Base-by-base conservation (phyloP, 2,113 vertebrate species). In the Corythaixoides concolor region DNA sequence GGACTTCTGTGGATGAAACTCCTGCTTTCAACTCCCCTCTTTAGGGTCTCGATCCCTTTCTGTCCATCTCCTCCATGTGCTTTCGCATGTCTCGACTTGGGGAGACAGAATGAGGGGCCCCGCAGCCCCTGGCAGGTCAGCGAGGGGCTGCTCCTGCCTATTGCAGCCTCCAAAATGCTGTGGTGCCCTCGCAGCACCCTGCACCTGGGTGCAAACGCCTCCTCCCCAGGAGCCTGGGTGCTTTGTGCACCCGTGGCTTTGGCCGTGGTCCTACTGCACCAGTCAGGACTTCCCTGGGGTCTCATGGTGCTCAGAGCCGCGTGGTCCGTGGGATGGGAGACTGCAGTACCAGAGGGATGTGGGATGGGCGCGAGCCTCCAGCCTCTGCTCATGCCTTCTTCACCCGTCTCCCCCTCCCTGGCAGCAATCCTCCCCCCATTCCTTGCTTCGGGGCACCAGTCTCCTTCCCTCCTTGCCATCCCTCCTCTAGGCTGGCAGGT, bases 401-500 rank as follows among this genome's bases (percentile, higher is more conserved):
- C 30, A 35, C 15, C 41, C 24, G 18, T 66, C 17, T 63, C 28
- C 81, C 41, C 37, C 17, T 12, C 18, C 12, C 22, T 37, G 26
- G 10, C n/a, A 50, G 23, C 33, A 68, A 52, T 76, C 63, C 21
- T 52, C 5, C 12, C 39, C 8, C 26, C 9, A 30, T 19, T 50
- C 27, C 15, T 21, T 3, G 3, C 33, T 59, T 41, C 18, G 19
- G 56, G 62, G 15, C 24, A 39, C 5, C 23, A 0, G 0, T n/a
- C 10, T 76, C 35, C 41, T 75, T 88, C 26, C 37, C 43, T 30
- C 33, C 30, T 56, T 9, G 6, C 28, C 39, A 28, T 32, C 39
- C 17, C 9, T 91, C 3, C 18, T 33, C 53, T 10, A 26, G 33
- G 20, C 72, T 93, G 75, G 9, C 50, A 49, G 20, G 41, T 47